Percentiles rank a stretch among this genome's conserved stretches.
Evolutionary conservation across 2,113 vertebrate species (phyloP).

Genomic region (Oxyruncus cristatus): DNA sequence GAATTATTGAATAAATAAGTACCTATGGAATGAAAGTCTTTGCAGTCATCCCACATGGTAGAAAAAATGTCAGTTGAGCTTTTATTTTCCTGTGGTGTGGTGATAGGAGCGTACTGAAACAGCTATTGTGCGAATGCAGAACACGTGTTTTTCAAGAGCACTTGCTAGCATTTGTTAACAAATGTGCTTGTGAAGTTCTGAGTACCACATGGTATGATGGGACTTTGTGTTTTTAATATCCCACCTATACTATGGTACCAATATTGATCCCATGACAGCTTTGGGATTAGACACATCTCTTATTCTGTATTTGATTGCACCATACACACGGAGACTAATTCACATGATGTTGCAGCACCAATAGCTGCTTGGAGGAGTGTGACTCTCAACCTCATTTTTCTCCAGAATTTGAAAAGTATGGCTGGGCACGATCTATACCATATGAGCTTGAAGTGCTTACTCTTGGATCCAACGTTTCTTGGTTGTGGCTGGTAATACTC

Average conservation of each 20-base stretch:
- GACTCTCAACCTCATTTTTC: background rate
- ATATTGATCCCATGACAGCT: background rate
- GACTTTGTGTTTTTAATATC: background rate
- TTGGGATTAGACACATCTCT: background rate
- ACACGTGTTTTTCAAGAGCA: background rate
- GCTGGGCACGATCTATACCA: fast-evolving
- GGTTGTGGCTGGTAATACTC: background rate
- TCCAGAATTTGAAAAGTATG: background rate
- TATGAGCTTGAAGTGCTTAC: fast-evolving
- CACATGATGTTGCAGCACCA: background rate
- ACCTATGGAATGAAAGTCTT: background rate
- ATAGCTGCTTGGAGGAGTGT: background rate
- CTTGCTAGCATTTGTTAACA: background rate
- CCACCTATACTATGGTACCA: background rate
- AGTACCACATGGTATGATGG: background rate
- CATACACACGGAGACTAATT: background rate
- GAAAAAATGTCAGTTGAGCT: background rate
- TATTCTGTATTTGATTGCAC: background rate
- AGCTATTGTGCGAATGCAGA: background rate
- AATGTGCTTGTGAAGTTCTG: background rate
- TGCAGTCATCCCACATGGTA: background rate
- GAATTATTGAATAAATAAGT: background rate
- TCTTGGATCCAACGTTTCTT: background rate
- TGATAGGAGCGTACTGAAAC: background rate
- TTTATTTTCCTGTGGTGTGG: background rate